Percentiles rank a stretch among this genome's conserved stretches.
phyloP scores from a whole-genome alignment of 2,888 invertebrate genomes.

The Nomada ferruginata region DNA sequence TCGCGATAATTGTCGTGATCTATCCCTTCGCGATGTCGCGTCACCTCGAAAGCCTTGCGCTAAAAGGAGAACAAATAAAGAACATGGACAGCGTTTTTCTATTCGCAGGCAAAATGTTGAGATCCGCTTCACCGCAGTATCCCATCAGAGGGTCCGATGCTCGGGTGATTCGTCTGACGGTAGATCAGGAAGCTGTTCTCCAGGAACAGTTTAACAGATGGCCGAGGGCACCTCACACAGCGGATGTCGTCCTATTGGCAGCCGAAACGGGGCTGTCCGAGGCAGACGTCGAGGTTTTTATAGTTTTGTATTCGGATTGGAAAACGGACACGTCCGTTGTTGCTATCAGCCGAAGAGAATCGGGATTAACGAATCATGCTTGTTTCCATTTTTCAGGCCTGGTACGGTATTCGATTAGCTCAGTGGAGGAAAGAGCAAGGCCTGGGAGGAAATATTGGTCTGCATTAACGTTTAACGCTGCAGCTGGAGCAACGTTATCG shows the following conservation, averaged over 20 bases:
- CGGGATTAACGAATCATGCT: too few species aligned
- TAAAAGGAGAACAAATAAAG: not conserved
- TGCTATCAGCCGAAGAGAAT: not conserved
- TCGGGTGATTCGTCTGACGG: constrained; percentile 79
- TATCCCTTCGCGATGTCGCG: not conserved
- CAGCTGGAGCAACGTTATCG: constrained; percentile 33
- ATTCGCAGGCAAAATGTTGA: constrained; percentile 53
- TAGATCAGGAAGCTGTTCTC: constrained; percentile 84
- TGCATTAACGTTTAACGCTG: constrained; percentile 55
- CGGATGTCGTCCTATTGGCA: constrained; percentile 85
- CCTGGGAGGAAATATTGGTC: constrained; percentile 76
- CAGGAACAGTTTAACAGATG: constrained; percentile 85
- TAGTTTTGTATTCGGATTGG: not conserved
- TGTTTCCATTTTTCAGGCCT: constrained; percentile 75
- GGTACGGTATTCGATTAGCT: constrained; percentile 82
- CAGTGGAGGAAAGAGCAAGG: constrained; percentile 84
- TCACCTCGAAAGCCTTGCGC: not conserved
- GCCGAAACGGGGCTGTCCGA: constrained; percentile 85
- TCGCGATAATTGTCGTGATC: constrained; percentile 52
- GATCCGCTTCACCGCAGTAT: constrained; percentile 58
- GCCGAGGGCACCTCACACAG: constrained; percentile 85
- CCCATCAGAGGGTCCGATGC: constrained; percentile 31
- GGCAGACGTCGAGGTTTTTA: constrained; percentile 84
- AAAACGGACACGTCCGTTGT: not conserved
- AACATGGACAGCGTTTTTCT: not conserved